Base-by-base conservation (phyloP, 2,888 invertebrate species). In the Argyresthia goedartella region DNA sequence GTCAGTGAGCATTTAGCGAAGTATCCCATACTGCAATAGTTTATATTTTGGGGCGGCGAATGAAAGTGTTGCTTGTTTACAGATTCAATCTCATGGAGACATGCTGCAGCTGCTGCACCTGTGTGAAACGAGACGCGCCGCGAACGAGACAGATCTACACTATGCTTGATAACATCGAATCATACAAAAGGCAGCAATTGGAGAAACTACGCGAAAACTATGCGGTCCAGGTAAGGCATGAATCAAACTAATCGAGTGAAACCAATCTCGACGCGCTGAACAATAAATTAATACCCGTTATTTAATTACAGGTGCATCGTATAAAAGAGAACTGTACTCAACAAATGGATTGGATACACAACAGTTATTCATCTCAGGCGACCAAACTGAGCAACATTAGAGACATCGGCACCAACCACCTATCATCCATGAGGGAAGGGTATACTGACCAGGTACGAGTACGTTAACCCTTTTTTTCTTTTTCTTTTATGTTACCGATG, bases 291-390 rank as follows among this genome's bases (percentile, higher is more conserved):
- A 39, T 11, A 39, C 4, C 39, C 10, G 9, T 10, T 44, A 15
- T 50, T 39, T 55, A 36, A 52, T 65, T 65, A 44, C 72, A 93
- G 92, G 95, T 97, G 61, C 93, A 93, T 75, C 90, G 95, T 59
- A 96, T 98, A 65, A 93, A 95, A 69, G 97, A 97, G 68, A 97
- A 98, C 70, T 98, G 97, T 73, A 91, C 93, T 33, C 95, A 95
- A 71, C 97, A 97, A 84, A 93, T 97, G 85, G 97, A 97, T 66
- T 95, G 95, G 92, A 95, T 98, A 60, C 93, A 96, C 67, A 94
- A 91, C 69, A 97, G 96, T 72, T 98, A 98, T 75, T 92, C 94
- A 63, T 89, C 92, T 41, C 97, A 97, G 80, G 92, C 95, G 49
- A 93, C 92, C 65, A 94, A 96, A 72, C 87, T 96, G 51, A 91